These are phyloP conservation scores for Uropsilus gracilis DNA, from an alignment of 2,113 vertebrate species.

Conservation along the genomic window DNA sequence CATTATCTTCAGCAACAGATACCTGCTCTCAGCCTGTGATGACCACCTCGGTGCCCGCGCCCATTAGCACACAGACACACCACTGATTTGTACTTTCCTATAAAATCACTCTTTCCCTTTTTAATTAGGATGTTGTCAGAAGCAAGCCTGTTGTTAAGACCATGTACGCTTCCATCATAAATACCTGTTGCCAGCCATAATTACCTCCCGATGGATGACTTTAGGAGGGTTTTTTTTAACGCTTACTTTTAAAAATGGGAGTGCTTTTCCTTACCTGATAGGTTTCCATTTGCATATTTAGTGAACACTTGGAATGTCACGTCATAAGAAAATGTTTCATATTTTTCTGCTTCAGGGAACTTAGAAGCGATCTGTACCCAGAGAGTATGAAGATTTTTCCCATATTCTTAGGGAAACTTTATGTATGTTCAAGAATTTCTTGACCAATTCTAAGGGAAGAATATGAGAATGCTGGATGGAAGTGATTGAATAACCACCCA, in stretches of 20 bases:
- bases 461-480: slow-evolving; percentile 6
- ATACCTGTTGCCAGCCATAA: slow-evolving; percentile 73
- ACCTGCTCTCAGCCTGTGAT: slow-evolving; percentile 44
- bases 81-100: slow-evolving; percentile 78
- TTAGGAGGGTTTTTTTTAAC: slow-evolving; percentile 1
- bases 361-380: background rate
- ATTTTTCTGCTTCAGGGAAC: slow-evolving; percentile 8
- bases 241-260: slow-evolving; percentile 43
- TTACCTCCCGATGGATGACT: slow-evolving; percentile 75
- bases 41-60: slow-evolving; percentile 54
- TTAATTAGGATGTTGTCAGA: slow-evolving; percentile 78
- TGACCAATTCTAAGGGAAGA: slow-evolving; percentile 26
- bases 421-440: slow-evolving; percentile 51
- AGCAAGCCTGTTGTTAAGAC: slow-evolving; percentile 71
- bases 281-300: background rate
- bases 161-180: slow-evolving; percentile 73
- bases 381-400: background rate
- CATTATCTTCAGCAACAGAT: slow-evolving; percentile 58
- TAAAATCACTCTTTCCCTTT: slow-evolving; percentile 79
- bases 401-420: slow-evolving; percentile 45
- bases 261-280: slow-evolving; percentile 31
- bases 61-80: slow-evolving; percentile 65
- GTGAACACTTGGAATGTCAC: background rate
- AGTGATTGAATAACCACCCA: slow-evolving; percentile 42
- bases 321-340: background rate